These are phyloP conservation scores for Burhinus oedicnemus DNA, from an alignment of 2,113 vertebrate genomes.

Conservation along the genomic window DNA sequence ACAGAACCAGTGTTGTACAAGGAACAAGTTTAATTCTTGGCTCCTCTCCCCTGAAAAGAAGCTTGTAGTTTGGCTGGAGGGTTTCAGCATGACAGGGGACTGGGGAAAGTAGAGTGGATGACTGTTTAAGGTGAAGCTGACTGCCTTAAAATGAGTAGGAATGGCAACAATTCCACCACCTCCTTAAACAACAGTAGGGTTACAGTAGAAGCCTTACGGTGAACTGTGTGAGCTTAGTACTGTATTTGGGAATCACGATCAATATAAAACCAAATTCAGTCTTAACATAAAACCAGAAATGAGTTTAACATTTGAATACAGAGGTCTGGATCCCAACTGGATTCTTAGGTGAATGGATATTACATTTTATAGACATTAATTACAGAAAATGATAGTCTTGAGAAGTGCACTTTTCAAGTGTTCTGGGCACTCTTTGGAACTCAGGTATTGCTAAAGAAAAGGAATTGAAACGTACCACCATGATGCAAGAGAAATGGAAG, in stretches of 20 bases:
- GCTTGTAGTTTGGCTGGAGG: neutral
- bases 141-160: neutral
- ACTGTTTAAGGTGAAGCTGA: neutral
- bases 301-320: neutral
- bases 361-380: neutral
- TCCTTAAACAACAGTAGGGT: neutral
- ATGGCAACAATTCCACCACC: neutral
- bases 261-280: neutral
- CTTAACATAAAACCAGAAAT: neutral
- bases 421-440: neutral
- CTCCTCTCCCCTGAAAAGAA: neutral
- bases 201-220: neutral
- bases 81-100: neutral
- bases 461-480: neutral
- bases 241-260: neutral
- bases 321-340: neutral
- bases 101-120: neutral
- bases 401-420: neutral
- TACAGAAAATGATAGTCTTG: neutral
- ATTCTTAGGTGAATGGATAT: neutral
- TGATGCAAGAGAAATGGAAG: neutral
- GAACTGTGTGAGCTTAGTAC: neutral
- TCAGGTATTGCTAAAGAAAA: neutral
- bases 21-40: neutral
- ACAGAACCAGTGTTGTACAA: neutral